Percentiles rank a stretch among this genome's conserved stretches.
Conservation (phyloP, 2,888 invertebrate species). For the Conus canariensis region DNA sequence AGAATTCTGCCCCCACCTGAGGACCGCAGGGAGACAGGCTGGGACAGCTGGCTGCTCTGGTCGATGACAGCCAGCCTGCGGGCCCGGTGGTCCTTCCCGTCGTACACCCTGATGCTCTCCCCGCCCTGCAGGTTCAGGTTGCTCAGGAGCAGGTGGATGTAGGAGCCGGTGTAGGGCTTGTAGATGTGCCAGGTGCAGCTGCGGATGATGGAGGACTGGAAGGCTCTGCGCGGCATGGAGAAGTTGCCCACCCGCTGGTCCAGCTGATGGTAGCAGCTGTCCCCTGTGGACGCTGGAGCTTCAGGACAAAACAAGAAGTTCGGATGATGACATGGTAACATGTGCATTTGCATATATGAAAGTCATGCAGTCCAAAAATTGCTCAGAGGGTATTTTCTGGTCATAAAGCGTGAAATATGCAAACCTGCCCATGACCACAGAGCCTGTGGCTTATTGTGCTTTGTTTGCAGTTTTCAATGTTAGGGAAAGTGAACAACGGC, state of each 20-base stretch:
- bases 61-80: not conserved
- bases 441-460: no score
- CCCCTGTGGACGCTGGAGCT: not conserved
- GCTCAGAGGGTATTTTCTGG: no score
- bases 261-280: conserved; percentile 16
- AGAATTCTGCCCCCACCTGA: not conserved
- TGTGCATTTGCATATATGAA: no score
- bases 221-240: conserved; percentile 32
- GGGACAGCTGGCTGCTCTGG: not conserved
- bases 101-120: conserved; percentile 22
- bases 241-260: conserved; percentile 18
- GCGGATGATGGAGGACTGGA: not conserved
- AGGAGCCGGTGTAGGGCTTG: not conserved
- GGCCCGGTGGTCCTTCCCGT: conserved; percentile 1
- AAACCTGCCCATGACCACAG: no score
- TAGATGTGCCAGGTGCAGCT: conserved; percentile 32
- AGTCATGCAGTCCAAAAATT: no score
- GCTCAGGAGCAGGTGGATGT: conserved; percentile 21
- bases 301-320: not conserved
- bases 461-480: no score
- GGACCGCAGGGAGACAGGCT: not conserved
- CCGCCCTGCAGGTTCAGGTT: not conserved
- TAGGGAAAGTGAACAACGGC: no score
- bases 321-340: no score
- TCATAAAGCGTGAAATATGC: no score